Percentiles rank a stretch among this genome's conserved stretches.
Evolutionary conservation across 2,797 vertebrate genomes (phyloP).

Genomic region (Fistularia tabacaria): DNA sequence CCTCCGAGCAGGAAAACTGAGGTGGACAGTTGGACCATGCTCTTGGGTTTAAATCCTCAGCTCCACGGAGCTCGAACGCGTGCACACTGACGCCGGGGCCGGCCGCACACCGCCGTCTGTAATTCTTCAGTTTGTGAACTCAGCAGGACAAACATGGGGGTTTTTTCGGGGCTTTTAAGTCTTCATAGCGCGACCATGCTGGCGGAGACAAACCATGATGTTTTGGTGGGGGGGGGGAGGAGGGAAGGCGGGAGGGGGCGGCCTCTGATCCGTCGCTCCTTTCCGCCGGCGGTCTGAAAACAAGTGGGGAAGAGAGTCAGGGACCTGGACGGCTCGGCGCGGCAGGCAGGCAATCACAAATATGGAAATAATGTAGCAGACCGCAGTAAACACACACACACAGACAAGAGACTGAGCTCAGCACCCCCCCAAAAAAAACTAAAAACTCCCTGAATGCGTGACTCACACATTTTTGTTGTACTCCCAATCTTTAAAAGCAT

Average conservation of each 20-base stretch:
- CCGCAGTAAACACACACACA: too few species aligned
- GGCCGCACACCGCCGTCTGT: conserved; percentile 17
- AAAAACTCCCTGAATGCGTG: too few species aligned
- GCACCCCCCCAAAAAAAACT: too few species aligned
- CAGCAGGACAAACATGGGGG: conserved; percentile 16
- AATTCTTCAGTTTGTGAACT: conserved; percentile 29
- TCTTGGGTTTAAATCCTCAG: conserved; percentile 39
- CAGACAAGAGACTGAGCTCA: too few species aligned
- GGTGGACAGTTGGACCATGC: conserved; percentile 54
- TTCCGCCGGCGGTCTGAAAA: conserved; percentile 37
- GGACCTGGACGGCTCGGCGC: too few species aligned
- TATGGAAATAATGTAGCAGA: too few species aligned
- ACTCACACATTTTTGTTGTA: too few species aligned
- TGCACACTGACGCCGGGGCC: conserved; percentile 15
- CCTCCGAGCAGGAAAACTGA: conserved; percentile 63
- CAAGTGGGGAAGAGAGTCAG: conserved; percentile 1
- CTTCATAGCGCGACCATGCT: conserved; percentile 29
- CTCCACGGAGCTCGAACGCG: conserved; percentile 33
- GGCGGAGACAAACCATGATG: conserved; percentile 7
- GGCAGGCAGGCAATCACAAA: too few species aligned
- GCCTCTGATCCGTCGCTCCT: neutral
- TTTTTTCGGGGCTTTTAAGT: conserved; percentile 10
- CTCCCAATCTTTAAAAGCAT: too few species aligned
- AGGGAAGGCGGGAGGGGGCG: too few species aligned
- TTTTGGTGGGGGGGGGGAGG: neutral